These are phyloP conservation scores for Phallusia fumigata DNA, from an alignment of 23 tunicate species.

Conservation along the genomic window DNA sequence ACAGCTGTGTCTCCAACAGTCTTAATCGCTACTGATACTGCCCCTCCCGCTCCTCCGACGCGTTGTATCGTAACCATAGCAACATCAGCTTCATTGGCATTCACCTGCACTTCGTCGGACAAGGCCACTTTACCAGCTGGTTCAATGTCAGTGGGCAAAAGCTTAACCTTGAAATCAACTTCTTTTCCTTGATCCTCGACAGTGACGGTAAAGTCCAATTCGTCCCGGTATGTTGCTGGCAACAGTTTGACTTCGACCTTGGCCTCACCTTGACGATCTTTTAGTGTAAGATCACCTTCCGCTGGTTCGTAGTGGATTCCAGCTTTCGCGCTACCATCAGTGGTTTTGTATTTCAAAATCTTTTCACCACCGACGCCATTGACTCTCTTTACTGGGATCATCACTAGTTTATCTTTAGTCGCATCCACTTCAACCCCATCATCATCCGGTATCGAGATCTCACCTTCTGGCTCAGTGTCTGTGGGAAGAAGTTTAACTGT, in stretches of 20 bases:
- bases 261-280: conserved; percentile 22
- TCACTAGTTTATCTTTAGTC: background rate
- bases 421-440: conserved; percentile 12
- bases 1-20: conserved; percentile 37
- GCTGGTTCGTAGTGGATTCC: conserved; percentile 26
- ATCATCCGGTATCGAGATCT: conserved; percentile 7
- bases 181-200: background rate
- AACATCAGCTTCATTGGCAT: background rate
- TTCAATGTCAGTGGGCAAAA: conserved; percentile 47
- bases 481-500: conserved; percentile 15
- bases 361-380: conserved; percentile 39
- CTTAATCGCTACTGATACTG: conserved; percentile 10
- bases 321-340: conserved; percentile 17
- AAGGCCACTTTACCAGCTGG: background rate
- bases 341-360: conserved; percentile 13
- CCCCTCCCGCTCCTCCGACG: conserved; percentile 22
- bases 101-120: background rate
- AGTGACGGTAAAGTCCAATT: conserved; percentile 13
- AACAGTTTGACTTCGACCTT: conserved; percentile 21
- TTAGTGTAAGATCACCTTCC: conserved; percentile 5
- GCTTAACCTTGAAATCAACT: background rate
- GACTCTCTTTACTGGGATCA: conserved; percentile 19
- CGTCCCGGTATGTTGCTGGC: background rate
- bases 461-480: conserved; percentile 15
- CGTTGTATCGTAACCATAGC: conserved; percentile 20